Evolutionary conservation across 1,140 invertebrate genomes (phyloP).

Genomic region (Bacillus rossius): DNA sequence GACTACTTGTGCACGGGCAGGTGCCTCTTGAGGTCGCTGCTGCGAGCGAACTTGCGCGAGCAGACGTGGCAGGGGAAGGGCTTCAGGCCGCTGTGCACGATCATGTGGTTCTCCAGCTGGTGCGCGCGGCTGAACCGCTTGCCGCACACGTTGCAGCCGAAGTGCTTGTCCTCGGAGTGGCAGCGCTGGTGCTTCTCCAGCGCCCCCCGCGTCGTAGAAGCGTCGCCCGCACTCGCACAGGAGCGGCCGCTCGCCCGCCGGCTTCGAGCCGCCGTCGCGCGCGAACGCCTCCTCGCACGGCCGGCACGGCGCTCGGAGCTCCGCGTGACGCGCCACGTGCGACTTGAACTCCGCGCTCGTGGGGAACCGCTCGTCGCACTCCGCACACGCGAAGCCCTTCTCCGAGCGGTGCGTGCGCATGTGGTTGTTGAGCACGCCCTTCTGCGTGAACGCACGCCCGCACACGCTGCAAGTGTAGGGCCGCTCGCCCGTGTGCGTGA

Average conservation of each 20-base stretch:
- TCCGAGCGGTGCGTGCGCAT: constrained; percentile 47
- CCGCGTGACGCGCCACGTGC: too few relatives aligned
- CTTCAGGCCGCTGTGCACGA: neutral
- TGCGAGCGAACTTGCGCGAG: neutral
- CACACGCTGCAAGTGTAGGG: constrained; percentile 61
- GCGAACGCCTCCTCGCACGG: constrained; percentile 40
- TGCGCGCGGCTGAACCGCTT: neutral
- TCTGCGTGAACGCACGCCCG: constrained; percentile 56
- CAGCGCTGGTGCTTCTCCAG: too few relatives aligned
- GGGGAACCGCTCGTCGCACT: neutral
- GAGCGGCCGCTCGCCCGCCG: constrained; percentile 1
- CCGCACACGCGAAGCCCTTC: constrained; percentile 26
- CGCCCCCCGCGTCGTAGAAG: too few relatives aligned
- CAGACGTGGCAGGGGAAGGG: constrained; percentile 12
- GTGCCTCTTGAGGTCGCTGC: neutral
- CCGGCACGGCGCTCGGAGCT: too few relatives aligned
- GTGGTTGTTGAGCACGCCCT: constrained; percentile 54
- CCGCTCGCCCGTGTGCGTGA: constrained; percentile 63
- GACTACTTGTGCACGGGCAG: constrained; percentile 1
- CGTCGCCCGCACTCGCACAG: too few relatives aligned
- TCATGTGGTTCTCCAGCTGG: constrained; percentile 4
- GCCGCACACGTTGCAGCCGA: neutral
- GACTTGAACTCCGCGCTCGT: too few relatives aligned
- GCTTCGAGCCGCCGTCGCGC: constrained; percentile 40
- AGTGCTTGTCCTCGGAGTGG: neutral